Evolutionary conservation across 1,140 invertebrate genomes (phyloP), one percentile per base, ranked within the genome.

Genomic region (Paraescarpia echinospica): DNA sequence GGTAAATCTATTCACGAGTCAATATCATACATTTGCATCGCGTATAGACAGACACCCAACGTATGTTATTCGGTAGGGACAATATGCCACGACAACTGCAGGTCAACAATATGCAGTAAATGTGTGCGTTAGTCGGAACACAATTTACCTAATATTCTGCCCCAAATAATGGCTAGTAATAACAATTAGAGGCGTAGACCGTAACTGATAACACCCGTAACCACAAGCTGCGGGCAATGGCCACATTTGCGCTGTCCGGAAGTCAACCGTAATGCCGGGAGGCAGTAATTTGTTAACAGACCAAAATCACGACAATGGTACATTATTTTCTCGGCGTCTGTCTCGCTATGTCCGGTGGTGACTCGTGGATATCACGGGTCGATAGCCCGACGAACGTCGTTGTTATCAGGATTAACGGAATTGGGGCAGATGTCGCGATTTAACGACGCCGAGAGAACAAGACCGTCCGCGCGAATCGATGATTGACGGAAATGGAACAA

Each of bases 281-380:
- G 59, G 59, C 59, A 27, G 59, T 77, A 77, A 77, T 77, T 77
- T 77, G 59, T 77, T 77, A 77, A 77, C 59, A 77, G 59, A 77
- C 59, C 22, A 77, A 77, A 77, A 77, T 77, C 59, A 77, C 1
- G 59, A 77, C 59, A 77, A 77, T 77, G 59, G 59, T 77, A 77
- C 59, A 77, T 77, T 77, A 77, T 77, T 77, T 77, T 77, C 1
- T 27, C 59, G 59, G 59, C 59, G 59, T 77, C 59, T 14, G 59
- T 77, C 59, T 6, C 59, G 59, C 59, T 77, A 27, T 77, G 59
- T 77, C 59, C 59, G 59, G 8, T 18, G 59, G 59, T 77, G 59
- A 77, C 9, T 6, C 2, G 14, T 18, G 59, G 12, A 27, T 77
- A 31, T 77, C 18, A 77, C 59, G 59, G 59, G 14, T 77, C 59